Conservation (phyloP, 2,113 vertebrate genomes). For the Vombatus ursinus region DNA sequence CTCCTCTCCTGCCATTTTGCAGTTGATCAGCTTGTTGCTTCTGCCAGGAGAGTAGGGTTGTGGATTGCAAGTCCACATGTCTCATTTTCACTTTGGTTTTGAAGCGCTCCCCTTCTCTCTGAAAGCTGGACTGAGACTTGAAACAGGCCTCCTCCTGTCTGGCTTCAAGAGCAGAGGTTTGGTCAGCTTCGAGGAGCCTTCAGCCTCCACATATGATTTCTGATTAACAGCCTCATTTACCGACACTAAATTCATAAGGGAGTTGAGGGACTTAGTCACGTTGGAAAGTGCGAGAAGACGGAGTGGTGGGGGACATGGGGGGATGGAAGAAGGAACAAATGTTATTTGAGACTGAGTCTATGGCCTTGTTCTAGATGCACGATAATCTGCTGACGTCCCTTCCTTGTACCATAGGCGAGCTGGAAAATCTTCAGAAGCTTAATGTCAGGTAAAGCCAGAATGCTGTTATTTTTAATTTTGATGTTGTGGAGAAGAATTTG, state of each 20-base stretch:
- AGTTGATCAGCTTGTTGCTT: conserved; percentile 14
- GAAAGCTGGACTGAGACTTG: not conserved
- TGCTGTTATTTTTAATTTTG: conserved; percentile 52
- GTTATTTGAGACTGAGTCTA: conserved; percentile 46
- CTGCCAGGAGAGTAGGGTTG: not conserved
- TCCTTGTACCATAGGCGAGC: conserved; percentile 89
- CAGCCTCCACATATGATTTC: not conserved
- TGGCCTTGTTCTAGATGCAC: conserved; percentile 88
- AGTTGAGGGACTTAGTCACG: not conserved
- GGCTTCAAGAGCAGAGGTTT: conserved; percentile 13
- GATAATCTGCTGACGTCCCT: conserved; percentile 93
- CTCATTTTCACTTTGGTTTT: too few species aligned
- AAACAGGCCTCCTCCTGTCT: not conserved
- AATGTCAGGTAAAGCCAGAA: conserved; percentile 84
- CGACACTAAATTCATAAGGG: conserved; percentile 28
- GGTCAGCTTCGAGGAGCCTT: conserved; percentile 42
- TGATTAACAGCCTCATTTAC: not conserved
- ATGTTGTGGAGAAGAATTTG: conserved; percentile 10
- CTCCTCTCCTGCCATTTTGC: not conserved
- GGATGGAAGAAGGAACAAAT: not conserved
- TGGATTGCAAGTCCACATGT: not conserved
- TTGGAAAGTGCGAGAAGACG: conserved; percentile 12
- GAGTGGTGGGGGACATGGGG: not conserved
- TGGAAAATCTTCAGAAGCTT: conserved; percentile 94
- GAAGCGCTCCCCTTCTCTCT: not conserved